phyloP scores from a whole-genome alignment of 2,888 invertebrate genomes.

The Rugalucina vietnamica region DNA sequence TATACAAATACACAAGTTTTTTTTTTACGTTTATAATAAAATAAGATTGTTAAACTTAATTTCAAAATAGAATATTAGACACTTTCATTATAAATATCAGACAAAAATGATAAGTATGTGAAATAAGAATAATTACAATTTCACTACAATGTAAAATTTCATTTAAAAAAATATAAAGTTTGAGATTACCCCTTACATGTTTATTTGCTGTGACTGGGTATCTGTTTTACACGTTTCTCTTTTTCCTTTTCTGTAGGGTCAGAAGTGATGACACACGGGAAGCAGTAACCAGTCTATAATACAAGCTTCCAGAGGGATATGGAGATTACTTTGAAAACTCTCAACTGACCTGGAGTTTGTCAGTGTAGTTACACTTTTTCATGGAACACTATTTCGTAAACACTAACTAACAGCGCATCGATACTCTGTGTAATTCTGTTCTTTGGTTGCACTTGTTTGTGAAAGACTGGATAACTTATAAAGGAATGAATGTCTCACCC shows the following conservation, averaged over 20 bases:
- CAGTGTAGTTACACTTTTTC: neutral
- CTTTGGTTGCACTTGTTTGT: neutral
- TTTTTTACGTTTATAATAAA: no score
- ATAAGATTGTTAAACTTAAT: no score
- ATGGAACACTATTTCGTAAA: neutral
- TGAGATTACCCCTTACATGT: conserved; percentile 44
- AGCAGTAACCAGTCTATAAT: conserved; percentile 34
- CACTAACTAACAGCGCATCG: neutral
- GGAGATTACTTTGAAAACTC: neutral
- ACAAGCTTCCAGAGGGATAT: conserved; percentile 34
- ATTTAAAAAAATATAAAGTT: no score
- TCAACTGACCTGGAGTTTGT: neutral
- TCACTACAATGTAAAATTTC: no score
- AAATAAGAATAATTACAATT: no score
- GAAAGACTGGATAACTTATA: no score
- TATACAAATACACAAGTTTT: no score
- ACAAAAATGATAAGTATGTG: no score
- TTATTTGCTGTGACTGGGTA: conserved; percentile 55
- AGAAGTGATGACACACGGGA: conserved; percentile 56
- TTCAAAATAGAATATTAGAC: no score
- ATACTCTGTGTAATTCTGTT: neutral
- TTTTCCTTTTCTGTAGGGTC: conserved; percentile 62
- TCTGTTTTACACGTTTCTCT: conserved; percentile 36
- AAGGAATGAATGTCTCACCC: no score
- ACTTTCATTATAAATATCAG: no score